Evolutionary conservation across 2,888 invertebrate species (phyloP), one percentile per base, ranked within the genome.

Genomic region (Plutella xylostella): DNA sequence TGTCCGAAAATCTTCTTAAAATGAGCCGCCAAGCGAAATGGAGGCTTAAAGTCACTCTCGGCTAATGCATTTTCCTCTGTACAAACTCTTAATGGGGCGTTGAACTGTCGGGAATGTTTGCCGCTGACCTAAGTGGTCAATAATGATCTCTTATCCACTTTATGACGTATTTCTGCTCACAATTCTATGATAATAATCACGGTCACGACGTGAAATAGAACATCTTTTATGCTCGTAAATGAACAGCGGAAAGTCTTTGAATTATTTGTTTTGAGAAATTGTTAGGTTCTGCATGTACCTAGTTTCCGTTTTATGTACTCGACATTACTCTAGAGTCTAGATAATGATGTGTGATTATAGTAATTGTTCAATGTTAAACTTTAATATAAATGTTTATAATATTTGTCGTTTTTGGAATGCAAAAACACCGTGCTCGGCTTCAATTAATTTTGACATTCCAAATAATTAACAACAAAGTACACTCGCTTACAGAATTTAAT

Each of bases 61-160:
- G 5, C 37, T 37, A 37, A 37, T 18, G 37, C 37, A 11, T 37
- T 19, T 37, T 37, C 33, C n/a, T 15, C 15, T 33, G 33, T 14
- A 33, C 15, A 15, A 18, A 12, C 18, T n/a, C 37, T 15, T 18
- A 63, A 65, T 73, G 72, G 76, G 72, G 73, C 79, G 78, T 72
- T 79, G 80, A 72, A 79, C 80, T 72, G 72, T 64, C 61, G 68
- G 75, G 79, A 80, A 82, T 80, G 79, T 78, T 77, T 72, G 75
- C 74, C 65, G 72, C 66, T 75, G 78, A 78, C 76, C 78, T 69
- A 73, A 79, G 77, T 77, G 74, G 73, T 74, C 78, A 78, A 73
- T 78, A 78, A 79, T 79, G 78, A 78, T 79, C 73, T 76, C 72
- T 72, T 78, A 72, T 74, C 69, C 68, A 65, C 63, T 68, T 63